Evolutionary conservation across 1,140 invertebrate species (phyloP).

Genomic region (Zaprionus kolodkinae): DNA sequence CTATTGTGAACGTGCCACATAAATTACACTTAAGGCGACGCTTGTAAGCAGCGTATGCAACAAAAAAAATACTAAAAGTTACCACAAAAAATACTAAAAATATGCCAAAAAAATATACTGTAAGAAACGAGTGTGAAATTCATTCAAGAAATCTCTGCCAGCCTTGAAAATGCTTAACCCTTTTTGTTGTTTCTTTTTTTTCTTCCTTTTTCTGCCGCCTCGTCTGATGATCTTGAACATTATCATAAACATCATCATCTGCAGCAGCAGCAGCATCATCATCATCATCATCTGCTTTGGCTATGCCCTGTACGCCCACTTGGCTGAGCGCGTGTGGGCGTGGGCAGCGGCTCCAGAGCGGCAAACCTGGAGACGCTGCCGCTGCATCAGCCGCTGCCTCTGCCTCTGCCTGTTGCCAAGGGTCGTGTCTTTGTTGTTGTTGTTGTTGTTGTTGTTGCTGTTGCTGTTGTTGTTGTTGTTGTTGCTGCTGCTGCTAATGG

Average conservation of each 20-base stretch:
- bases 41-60: conserved; percentile 9
- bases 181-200: background rate
- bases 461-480: conserved; percentile 51
- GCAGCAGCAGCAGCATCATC: too few relatives aligned
- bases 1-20: conserved; percentile 69
- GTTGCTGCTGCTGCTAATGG: conserved; percentile 68
- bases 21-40: conserved; percentile 80
- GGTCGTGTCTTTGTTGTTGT: conserved; percentile 30
- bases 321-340: conserved; percentile 42
- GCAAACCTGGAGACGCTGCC: background rate
- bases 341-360: background rate
- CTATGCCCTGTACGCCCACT: conserved; percentile 62
- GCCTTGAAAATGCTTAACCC: conserved; percentile 56
- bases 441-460: conserved; percentile 38
- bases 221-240: conserved; percentile 48
- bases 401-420: conserved; percentile 47
- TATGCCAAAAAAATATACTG: background rate
- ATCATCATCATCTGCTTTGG: background rate
- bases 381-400: background rate
- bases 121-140: conserved; percentile 45
- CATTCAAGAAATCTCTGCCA: conserved; percentile 31
- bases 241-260: conserved; percentile 54
- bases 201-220: background rate
- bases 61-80: conserved; percentile 10
- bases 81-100: conserved; percentile 26